Evolutionary conservation across 2,113 vertebrate genomes (phyloP).

Genomic region (Micromys minutus): DNA sequence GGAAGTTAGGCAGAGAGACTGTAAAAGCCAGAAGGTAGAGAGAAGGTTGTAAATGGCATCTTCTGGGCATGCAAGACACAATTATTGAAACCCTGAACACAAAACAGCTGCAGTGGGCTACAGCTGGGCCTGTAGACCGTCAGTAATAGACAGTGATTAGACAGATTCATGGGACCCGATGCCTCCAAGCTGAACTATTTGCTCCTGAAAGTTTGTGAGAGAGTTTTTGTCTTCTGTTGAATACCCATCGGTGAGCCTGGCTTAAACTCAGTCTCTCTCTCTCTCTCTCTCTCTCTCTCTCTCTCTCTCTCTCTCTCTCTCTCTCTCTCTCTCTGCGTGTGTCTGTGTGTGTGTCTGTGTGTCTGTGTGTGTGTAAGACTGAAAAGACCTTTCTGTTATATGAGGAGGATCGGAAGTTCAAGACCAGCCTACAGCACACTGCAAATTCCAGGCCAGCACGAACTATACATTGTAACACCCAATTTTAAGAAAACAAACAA

Average conservation of each 20-base stretch:
- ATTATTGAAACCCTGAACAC: too few species aligned
- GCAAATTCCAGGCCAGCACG: not conserved
- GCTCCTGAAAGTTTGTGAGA: not conserved
- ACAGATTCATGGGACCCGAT: not conserved
- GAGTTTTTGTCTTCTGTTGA: not conserved
- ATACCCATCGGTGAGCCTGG: not conserved
- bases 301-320: too few species aligned
- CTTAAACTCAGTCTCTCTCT: not conserved
- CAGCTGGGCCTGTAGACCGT: not conserved
- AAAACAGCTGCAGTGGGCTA: not conserved
- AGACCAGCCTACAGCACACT: not conserved
- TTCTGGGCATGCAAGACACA: not conserved
- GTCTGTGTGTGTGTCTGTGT: too few species aligned
- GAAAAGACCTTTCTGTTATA: not conserved
- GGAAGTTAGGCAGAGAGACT: not conserved
- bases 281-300: too few species aligned
- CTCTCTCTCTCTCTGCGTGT: too few species aligned
- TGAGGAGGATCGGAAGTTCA: slow-evolving; percentile 19
- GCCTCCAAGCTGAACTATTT: not conserved
- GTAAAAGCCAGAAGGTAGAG: not conserved
- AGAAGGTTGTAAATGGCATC: not conserved
- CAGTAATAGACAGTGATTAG: not conserved
- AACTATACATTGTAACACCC: not conserved
- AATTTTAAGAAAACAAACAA: not conserved
- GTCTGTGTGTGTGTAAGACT: too few species aligned